phyloP scores from a whole-genome alignment of 2,113 vertebrate genomes.

The Calidris pygmaea region DNA sequence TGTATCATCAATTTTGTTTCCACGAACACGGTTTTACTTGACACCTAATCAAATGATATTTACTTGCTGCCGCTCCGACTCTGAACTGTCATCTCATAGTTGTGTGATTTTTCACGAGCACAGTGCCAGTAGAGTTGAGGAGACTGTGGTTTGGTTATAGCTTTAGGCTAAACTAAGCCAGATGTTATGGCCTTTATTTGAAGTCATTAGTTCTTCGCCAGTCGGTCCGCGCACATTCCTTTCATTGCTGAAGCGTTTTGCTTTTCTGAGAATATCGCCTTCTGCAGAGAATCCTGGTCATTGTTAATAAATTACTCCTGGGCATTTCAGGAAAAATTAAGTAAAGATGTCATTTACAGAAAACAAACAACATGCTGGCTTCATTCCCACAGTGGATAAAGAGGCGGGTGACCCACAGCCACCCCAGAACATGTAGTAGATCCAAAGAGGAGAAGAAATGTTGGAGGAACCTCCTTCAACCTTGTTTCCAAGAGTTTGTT shows the following conservation, averaged over 20 bases:
- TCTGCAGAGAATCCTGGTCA: conserved; percentile 28
- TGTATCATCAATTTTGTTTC: neutral
- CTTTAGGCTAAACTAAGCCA: conserved; percentile 63
- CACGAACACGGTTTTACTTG: neutral
- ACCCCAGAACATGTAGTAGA: neutral
- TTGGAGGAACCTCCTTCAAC: neutral
- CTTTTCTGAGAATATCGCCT: conserved; percentile 12
- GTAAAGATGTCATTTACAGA: neutral
- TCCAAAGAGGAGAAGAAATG: neutral
- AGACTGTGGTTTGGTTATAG: conserved; percentile 66
- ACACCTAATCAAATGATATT: conserved; percentile 24
- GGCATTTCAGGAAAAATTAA: neutral
- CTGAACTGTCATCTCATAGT: neutral
- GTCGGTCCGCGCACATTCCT: conserved; percentile 8
- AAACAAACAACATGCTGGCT: neutral
- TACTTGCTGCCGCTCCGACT: neutral
- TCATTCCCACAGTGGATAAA: neutral
- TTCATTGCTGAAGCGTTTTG: conserved; percentile 3
- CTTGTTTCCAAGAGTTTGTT: neutral
- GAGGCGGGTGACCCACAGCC: neutral
- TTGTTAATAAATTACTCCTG: neutral
- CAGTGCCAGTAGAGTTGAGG: conserved; percentile 9
- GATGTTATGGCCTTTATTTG: conserved; percentile 33
- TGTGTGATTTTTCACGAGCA: neutral
- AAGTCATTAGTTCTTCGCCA: neutral